Conservation (phyloP, 2,113 vertebrate species). For the Apteryx mantelli region DNA sequence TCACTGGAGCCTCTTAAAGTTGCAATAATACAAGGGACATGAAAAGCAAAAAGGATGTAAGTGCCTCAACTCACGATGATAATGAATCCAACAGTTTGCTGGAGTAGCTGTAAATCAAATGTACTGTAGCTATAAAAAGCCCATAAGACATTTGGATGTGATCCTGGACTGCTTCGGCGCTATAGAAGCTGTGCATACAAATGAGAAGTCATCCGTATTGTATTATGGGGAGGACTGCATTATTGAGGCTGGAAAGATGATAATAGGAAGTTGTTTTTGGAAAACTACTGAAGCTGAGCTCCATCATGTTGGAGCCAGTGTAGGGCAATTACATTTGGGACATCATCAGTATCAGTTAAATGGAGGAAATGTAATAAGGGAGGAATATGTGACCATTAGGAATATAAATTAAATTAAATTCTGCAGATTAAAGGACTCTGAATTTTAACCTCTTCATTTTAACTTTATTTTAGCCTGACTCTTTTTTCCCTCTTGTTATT, state of each 20-base stretch:
- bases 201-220: conserved; percentile 16
- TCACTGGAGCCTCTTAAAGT: conserved; percentile 62
- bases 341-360: conserved; percentile 27
- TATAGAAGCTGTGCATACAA: conserved; percentile 36
- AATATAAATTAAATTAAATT: conserved; percentile 41
- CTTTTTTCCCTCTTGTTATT: not conserved
- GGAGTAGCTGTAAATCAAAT: conserved; percentile 75
- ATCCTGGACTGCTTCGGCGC: conserved; percentile 26
- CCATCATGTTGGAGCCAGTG: not conserved
- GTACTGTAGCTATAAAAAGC: conserved; percentile 67
- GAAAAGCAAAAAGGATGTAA: conserved; percentile 60
- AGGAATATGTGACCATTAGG: conserved; percentile 17
- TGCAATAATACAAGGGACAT: conserved; percentile 32
- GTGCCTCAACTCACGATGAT: conserved; percentile 47
- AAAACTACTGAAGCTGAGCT: conserved; percentile 35
- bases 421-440: not conserved
- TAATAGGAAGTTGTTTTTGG: conserved; percentile 1
- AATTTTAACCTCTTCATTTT: conserved; percentile 34
- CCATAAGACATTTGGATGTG: conserved; percentile 57
- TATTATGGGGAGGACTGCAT: not conserved
- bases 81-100: conserved; percentile 72
- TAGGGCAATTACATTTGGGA: not conserved
- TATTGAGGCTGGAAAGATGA: not conserved
- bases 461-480: conserved; percentile 1
- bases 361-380: conserved; percentile 33